These are phyloP conservation scores for Nectonema munidae DNA, from an alignment of 2,888 invertebrate species.

Conservation along the genomic window DNA sequence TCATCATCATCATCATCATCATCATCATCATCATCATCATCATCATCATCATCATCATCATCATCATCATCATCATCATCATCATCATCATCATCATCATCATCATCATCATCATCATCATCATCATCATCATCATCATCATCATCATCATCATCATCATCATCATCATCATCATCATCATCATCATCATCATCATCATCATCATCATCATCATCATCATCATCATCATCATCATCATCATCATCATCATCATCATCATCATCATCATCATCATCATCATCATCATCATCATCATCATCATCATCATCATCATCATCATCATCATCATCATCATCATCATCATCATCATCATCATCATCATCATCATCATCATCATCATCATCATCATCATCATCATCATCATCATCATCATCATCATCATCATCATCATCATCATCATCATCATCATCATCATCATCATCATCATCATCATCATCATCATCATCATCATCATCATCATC, in stretches of 20 bases:
- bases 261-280: slow-evolving; percentile 5
- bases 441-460: slow-evolving; percentile 5
- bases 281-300: slow-evolving; percentile 5
- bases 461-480: slow-evolving; percentile 5
- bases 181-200: too few species aligned
- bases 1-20: too few species aligned
- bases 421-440: slow-evolving; percentile 5
- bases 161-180: too few species aligned
- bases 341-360: slow-evolving; percentile 5
- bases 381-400: slow-evolving; percentile 5
- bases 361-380: slow-evolving; percentile 5
- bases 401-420: slow-evolving; percentile 5
- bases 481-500: slow-evolving; percentile 5
- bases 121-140: too few species aligned
- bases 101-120: too few species aligned
- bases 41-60: too few species aligned
- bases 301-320: slow-evolving; percentile 5
- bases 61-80: too few species aligned
- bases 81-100: too few species aligned
- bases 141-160: too few species aligned
- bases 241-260: slow-evolving; percentile 5
- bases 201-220: slow-evolving; percentile 5
- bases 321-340: slow-evolving; percentile 5
- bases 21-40: too few species aligned
- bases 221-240: slow-evolving; percentile 5